These are phyloP conservation scores for Mantis religiosa DNA, from an alignment of 2,888 invertebrate genomes.

Conservation along the genomic window DNA sequence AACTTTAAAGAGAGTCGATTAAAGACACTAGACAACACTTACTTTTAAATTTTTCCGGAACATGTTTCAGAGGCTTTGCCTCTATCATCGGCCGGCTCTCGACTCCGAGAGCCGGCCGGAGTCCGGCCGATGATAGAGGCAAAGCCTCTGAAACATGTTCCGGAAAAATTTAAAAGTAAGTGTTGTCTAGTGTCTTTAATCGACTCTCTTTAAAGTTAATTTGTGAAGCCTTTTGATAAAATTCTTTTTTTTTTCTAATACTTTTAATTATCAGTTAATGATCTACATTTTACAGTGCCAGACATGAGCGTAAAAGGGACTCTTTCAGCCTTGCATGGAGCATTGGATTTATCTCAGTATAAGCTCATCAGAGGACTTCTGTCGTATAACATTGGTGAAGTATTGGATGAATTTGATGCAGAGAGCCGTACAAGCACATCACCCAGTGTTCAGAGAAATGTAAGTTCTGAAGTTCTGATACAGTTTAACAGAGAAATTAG, in stretches of 20 bases:
- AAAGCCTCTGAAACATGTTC: no score
- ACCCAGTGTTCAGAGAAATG: background rate
- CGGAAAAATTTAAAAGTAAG: no score
- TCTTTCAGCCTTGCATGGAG: conserved; percentile 77
- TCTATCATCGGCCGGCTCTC: no score
- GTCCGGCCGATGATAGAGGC: no score
- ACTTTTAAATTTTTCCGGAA: no score
- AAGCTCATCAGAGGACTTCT: conserved; percentile 82
- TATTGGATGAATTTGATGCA: conserved; percentile 59
- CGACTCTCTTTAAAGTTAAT: no score
- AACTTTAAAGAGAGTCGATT: no score
- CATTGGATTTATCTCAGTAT: conserved; percentile 80
- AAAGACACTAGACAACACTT: no score
- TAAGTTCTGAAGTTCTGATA: background rate
- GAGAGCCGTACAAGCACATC: background rate
- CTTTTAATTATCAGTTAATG: background rate
- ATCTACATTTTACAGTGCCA: conserved; percentile 50
- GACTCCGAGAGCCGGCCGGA: no score
- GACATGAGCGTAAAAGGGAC: conserved; percentile 82
- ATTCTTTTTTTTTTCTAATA: background rate
- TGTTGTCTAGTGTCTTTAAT: no score
- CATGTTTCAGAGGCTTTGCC: no score
- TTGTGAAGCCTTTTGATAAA: no score
- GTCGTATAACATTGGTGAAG: conserved; percentile 85
- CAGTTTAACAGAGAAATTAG: background rate